phyloP scores from a whole-genome alignment of 2,113 vertebrate genomes.

The Barbus barbus region DNA sequence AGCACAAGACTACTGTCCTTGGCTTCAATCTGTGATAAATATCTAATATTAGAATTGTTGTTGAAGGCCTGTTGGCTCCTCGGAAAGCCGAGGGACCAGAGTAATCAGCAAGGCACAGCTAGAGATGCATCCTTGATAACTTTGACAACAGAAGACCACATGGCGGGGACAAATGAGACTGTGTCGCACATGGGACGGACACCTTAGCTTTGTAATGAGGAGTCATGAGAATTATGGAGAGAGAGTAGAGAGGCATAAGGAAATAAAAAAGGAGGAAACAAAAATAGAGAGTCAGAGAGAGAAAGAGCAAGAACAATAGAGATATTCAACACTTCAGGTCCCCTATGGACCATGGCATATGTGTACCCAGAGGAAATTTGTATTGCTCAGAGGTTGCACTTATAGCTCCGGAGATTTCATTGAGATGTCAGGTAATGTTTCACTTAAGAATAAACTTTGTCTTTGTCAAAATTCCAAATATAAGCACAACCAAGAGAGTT shows the following conservation, averaged over 20 bases:
- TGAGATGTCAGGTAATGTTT: constrained; percentile 16
- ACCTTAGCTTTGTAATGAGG: constrained; percentile 43
- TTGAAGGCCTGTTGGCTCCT: constrained; percentile 6
- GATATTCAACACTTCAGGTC: constrained; percentile 14
- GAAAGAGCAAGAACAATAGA: constrained; percentile 33
- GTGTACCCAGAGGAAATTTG: not conserved
- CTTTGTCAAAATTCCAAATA: not conserved
- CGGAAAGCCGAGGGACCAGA: not conserved
- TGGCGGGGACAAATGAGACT: constrained; percentile 32
- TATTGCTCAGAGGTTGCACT: constrained; percentile 8
- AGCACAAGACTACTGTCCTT: not conserved
- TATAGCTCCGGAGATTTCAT: not conserved
- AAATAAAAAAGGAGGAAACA: constrained; percentile 19
- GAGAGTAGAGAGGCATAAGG: constrained; percentile 30
- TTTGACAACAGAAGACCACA: constrained; percentile 1
- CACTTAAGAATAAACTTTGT: not conserved
- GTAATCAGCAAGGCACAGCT: not conserved
- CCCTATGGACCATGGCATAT: not conserved
- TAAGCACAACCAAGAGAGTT: not conserved
- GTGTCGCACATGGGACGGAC: constrained; percentile 36
- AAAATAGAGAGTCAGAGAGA: constrained; percentile 4
- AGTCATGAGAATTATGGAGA: constrained; percentile 48
- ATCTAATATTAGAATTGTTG: constrained; percentile 19
- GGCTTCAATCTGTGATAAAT: not conserved
- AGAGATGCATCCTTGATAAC: constrained; percentile 15